Evolutionary conservation across 2,797 vertebrate genomes (phyloP).

Genomic region (Anguilla anguilla): DNA sequence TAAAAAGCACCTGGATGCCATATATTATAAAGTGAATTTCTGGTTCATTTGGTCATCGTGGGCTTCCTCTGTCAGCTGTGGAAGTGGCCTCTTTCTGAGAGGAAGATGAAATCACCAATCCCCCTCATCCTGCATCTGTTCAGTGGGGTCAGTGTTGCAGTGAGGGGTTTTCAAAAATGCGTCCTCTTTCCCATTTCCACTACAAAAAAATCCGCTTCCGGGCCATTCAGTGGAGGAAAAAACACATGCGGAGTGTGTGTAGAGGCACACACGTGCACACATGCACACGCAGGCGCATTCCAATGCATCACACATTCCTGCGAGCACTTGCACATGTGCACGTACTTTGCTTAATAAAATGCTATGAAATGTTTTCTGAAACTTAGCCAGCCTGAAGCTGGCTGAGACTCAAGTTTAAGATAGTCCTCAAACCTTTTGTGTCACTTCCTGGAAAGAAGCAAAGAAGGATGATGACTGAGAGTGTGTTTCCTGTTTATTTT

Average conservation of each 20-base stretch:
- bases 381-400: neutral
- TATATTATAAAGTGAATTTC: constrained; percentile 45
- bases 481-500: constrained; percentile 45
- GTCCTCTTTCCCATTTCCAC: constrained; percentile 49
- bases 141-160: constrained; percentile 32
- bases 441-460: constrained; percentile 37
- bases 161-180: constrained; percentile 48
- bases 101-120: constrained; percentile 54
- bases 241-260: neutral
- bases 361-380: neutral
- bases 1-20: neutral
- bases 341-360: neutral
- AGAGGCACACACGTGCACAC: neutral
- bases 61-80: constrained; percentile 64
- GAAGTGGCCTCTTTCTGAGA: constrained; percentile 62
- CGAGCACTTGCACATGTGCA: neutral
- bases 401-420: neutral
- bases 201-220: constrained; percentile 22
- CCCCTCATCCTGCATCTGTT: constrained; percentile 49
- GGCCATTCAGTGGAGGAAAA: neutral
- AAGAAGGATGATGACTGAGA: constrained; percentile 29
- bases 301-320: neutral
- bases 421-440: constrained; percentile 9
- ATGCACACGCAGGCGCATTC: neutral
- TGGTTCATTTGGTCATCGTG: constrained; percentile 53